Conservation (phyloP, 2,888 invertebrate species). For the Tetropium fuscum region DNA sequence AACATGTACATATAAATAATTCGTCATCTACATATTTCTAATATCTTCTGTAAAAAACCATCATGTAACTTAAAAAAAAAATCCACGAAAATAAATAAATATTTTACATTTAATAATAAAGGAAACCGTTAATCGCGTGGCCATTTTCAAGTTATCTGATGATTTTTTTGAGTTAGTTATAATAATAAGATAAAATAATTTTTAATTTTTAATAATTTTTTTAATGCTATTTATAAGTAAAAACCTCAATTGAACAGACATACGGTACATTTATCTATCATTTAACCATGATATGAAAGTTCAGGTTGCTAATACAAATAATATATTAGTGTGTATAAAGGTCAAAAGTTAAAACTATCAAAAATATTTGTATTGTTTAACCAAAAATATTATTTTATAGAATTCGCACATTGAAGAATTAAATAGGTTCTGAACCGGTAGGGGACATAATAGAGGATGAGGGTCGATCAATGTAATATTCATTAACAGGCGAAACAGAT, state of each 20-base stretch:
- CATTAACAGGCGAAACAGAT: conserved; percentile 56
- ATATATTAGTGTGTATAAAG: conserved; percentile 5
- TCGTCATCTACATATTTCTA: conserved; percentile 27
- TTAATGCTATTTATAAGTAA: conserved; percentile 29
- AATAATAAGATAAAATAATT: conserved; percentile 24
- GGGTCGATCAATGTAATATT: conserved; percentile 49
- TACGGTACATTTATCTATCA: conserved; percentile 2
- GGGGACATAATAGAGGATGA: conserved; percentile 53
- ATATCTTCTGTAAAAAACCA: conserved; percentile 11
- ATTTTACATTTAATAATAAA: neutral
- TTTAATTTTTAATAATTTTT: too few relatives aligned
- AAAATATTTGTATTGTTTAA: neutral
- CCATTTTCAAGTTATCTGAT: conserved; percentile 9
- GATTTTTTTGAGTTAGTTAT: conserved; percentile 13
- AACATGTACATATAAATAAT: conserved; percentile 56
- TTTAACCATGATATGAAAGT: conserved; percentile 12
- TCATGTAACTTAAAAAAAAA: conserved; percentile 32
- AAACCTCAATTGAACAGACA: conserved; percentile 57
- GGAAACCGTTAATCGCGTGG: neutral
- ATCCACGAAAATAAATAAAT: conserved; percentile 20
- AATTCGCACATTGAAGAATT: neutral
- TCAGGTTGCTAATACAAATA: neutral
- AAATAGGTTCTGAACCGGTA: conserved; percentile 50
- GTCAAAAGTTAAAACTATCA: conserved; percentile 19
- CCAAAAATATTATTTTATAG: neutral